A percentile compares a stretch with the other conserved stretches of the same genome.
These are phyloP conservation scores for Xestia c-nigrum DNA, from an alignment of 2,888 invertebrate genomes.

Conservation along the genomic window DNA sequence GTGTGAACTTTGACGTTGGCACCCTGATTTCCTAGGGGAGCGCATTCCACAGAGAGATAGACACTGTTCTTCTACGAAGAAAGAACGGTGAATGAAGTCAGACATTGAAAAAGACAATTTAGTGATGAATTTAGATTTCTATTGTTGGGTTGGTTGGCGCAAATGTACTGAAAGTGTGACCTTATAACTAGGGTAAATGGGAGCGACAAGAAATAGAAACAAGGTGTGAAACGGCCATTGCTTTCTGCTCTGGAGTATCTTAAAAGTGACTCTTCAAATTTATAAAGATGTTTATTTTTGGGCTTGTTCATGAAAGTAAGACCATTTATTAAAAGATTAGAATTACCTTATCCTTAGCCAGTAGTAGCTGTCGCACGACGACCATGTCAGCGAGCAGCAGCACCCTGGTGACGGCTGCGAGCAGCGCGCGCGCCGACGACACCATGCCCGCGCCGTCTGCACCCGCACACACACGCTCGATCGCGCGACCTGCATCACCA, in stretches of 20 bases:
- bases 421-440: slow-evolving; percentile 97
- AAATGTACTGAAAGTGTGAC: not conserved
- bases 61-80: not conserved
- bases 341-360: slow-evolving; percentile 98
- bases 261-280: not conserved
- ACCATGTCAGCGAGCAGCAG: slow-evolving; percentile 99
- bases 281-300: not conserved
- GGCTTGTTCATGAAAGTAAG: not conserved
- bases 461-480: slow-evolving; percentile 97
- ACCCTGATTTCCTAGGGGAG: not conserved
- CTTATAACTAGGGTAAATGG: not conserved
- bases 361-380: slow-evolving; percentile 98
- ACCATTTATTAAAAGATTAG: not conserved
- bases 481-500: slow-evolving; percentile 93
- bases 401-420: slow-evolving; percentile 98
- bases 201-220: not conserved
- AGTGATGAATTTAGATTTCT: not conserved
- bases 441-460: slow-evolving; percentile 95
- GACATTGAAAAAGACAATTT: not conserved
- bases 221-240: not conserved
- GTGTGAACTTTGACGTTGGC: not conserved
- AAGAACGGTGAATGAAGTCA: not conserved
- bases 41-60: not conserved
- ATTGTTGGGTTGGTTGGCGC: not conserved
- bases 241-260: not conserved